Conservation (phyloP, 2,888 invertebrate species). For the Dicycla oo region DNA sequence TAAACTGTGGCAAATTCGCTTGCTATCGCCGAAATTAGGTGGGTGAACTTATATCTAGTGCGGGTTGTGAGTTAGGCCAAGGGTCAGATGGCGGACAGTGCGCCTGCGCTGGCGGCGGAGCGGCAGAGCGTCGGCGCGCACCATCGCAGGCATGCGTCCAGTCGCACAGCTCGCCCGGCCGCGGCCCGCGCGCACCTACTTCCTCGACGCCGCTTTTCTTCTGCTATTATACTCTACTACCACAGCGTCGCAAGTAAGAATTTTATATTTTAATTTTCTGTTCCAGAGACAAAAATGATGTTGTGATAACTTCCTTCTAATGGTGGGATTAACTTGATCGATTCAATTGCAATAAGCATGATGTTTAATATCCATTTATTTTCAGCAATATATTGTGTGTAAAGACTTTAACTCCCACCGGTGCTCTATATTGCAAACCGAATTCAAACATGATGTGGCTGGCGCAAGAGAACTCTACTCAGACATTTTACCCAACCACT, state of each 20-base stretch:
- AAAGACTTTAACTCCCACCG: conserved; percentile 68
- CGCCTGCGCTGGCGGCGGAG: conserved; percentile 68
- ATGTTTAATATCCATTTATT: conserved; percentile 42
- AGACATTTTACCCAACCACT: conserved; percentile 61
- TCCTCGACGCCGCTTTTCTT: conserved; percentile 40
- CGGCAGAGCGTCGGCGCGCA: conserved; percentile 79
- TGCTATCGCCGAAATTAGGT: conserved; percentile 87
- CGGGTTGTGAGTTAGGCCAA: conserved; percentile 81
- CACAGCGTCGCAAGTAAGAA: conserved; percentile 66
- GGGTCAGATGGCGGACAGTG: conserved; percentile 84
- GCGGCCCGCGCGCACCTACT: conserved; percentile 45
- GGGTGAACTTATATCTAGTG: conserved; percentile 87
- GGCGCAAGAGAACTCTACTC: conserved; percentile 54
- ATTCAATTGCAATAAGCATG: conserved; percentile 21
- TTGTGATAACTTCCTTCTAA: conserved; percentile 10
- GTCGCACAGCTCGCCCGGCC: conserved; percentile 66
- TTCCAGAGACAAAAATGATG: conserved; percentile 12
- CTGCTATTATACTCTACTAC: conserved; percentile 41
- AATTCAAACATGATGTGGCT: conserved; percentile 53
- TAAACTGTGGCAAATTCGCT: conserved; percentile 76
- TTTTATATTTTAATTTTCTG: conserved; percentile 19
- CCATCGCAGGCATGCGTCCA: conserved; percentile 82
- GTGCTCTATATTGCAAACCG: conserved; percentile 74
- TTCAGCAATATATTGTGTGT: conserved; percentile 73
- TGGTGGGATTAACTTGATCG: not conserved